These are phyloP conservation scores for Zoroaster sp. DNA, from an alignment of 53 echinoderm and acorn worm genomes.

Conservation along the genomic window DNA sequence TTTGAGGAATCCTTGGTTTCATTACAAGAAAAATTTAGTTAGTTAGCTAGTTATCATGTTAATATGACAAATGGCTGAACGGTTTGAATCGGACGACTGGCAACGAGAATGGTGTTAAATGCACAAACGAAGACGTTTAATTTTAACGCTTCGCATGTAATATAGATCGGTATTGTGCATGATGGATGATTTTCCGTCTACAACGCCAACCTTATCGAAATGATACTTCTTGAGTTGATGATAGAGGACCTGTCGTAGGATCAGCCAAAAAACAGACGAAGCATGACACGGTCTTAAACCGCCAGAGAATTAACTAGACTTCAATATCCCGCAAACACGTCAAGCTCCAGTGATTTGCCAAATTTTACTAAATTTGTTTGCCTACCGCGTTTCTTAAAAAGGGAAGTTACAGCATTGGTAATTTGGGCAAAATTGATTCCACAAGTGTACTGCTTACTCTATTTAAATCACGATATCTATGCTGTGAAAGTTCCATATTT, in stretches of 20 bases:
- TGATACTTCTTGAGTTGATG: background rate
- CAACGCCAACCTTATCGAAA: background rate
- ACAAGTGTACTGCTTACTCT: too few relatives aligned
- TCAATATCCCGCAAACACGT: background rate
- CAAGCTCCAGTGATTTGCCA: constrained; percentile 15
- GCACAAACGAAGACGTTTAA: background rate
- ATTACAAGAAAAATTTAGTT: too few relatives aligned
- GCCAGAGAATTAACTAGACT: background rate
- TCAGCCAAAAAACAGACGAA: constrained; percentile 11
- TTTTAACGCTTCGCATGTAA: background rate
- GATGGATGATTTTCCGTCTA: background rate
- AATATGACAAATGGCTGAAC: too few relatives aligned
- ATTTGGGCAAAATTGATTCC: too few relatives aligned
- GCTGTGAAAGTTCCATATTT: too few relatives aligned
- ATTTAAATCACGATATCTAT: too few relatives aligned
- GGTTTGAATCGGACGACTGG: background rate
- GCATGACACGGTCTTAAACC: background rate
- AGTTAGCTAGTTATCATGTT: too few relatives aligned
- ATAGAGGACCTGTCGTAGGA: background rate
- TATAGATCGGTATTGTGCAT: background rate
- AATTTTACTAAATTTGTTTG: constrained; percentile 8
- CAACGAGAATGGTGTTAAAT: background rate
- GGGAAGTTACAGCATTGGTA: background rate
- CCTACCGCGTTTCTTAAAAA: constrained; percentile 17
- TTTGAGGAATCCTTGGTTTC: too few relatives aligned